Evolutionary conservation across 2,113 vertebrate species (phyloP).

Genomic region (Sylvietta virens): DNA sequence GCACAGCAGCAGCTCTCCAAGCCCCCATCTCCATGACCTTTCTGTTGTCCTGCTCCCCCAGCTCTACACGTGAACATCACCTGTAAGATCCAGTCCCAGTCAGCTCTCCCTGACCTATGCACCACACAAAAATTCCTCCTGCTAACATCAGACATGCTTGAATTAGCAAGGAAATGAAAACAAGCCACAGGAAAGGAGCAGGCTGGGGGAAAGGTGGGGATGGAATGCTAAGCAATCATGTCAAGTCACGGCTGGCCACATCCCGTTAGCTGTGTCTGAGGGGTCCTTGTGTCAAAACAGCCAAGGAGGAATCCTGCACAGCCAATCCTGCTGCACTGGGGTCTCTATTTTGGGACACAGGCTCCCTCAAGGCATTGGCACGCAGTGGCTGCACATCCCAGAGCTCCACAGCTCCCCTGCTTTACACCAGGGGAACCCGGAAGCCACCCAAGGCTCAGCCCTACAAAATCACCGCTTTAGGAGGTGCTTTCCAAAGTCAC

Average conservation of each 20-base stretch:
- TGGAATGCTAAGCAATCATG: not conserved
- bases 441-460: not conserved
- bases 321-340: not conserved
- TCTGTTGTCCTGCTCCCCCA: not conserved
- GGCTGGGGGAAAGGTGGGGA: not conserved
- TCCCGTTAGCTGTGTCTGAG: not conserved
- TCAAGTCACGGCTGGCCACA: not conserved
- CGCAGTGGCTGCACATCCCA: not conserved
- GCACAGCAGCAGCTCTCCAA: not conserved
- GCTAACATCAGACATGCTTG: not conserved
- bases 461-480: not conserved
- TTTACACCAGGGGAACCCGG: not conserved
- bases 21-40: not conserved
- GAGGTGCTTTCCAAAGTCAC: not conserved
- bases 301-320: not conserved
- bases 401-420: not conserved
- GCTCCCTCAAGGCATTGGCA: not conserved
- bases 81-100: not conserved
- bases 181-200: not conserved
- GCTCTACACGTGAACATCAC: not conserved
- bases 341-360: not conserved
- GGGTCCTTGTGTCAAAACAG: not conserved
- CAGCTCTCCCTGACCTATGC: not conserved
- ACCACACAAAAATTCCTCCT: not conserved
- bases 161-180: conserved; percentile 39